Base-by-base conservation (phyloP, 30 jellyfish, hydroid and myxozoan species). In the Sanderia malayensis region DNA sequence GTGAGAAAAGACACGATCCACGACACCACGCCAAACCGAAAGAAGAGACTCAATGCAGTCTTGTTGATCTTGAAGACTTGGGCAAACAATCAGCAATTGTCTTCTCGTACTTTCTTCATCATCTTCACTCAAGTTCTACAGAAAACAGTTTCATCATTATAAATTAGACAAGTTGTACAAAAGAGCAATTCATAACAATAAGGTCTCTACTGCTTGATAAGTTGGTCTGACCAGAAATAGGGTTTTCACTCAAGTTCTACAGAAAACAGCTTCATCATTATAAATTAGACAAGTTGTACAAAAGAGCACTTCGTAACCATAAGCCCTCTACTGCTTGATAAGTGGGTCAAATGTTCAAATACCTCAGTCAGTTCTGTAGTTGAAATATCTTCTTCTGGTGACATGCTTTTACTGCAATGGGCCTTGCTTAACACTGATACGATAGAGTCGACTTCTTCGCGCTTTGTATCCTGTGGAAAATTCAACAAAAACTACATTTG, bases 1-100 rank as follows among this genome's bases (percentile, higher is more conserved):
- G 66, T 93, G 95, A 18, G 96, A 71, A 61, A 93, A 93, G 24
- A 93, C 95, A 31, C 99, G 95, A 46, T 71, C 95, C 10, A 93
- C 74, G 15, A 93, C 67, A 31, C 85, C 82, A 24, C 78, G 87
- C 96, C 96, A 93, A 28, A 93, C 60, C 8, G 65, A 44, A 17
- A 82, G 30, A 55, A 93, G 76, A 1, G 82, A 37, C 0, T 76
- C 53, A 13, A 86, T 47, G 22, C 70, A 63, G 20, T 67, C 82
- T 20, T 79, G 82, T 20, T 74, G 64, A 15, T 73, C 86, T 67
- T 67, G 83, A 15, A 79, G 44, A 25, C 67, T 65, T 20, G 94
- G 96, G 41, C 84, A 75, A 8, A 85, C 89, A 0, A 34, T 23
- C 13, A 80, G 34, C 21, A 92, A 37, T 58, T 93, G 96, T 2